Percentiles rank a stretch among this genome's conserved stretches.
Evolutionary conservation across 2,797 vertebrate genomes (phyloP).

Genomic region (Melopsittacus undulatus): DNA sequence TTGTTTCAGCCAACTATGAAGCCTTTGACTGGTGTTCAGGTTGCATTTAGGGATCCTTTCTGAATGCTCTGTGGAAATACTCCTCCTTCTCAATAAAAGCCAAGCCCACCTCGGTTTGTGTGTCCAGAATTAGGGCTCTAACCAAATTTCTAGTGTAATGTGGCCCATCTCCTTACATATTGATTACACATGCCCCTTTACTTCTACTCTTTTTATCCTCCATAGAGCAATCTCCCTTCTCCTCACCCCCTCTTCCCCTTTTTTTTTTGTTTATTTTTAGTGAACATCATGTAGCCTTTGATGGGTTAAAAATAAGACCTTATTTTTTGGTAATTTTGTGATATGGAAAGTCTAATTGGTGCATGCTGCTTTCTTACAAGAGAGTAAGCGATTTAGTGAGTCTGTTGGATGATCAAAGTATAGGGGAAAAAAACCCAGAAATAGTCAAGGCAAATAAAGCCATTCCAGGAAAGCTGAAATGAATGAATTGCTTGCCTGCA

Average conservation of each 20-base stretch:
- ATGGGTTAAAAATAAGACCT: background rate
- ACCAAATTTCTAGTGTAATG: background rate
- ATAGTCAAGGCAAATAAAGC: background rate
- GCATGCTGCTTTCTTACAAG: background rate
- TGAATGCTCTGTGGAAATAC: background rate
- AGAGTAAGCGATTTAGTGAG: background rate
- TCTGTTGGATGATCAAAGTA: constrained; percentile 11
- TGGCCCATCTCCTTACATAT: background rate
- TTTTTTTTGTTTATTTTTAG: background rate
- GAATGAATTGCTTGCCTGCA: background rate
- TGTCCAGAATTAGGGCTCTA: background rate
- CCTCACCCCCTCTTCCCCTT: accelerated
- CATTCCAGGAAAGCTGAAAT: background rate
- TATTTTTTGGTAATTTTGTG: background rate
- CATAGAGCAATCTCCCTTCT: background rate
- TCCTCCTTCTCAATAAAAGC: background rate
- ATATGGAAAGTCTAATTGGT: background rate
- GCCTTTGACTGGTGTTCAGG: background rate
- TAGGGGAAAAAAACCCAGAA: background rate
- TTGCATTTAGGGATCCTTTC: background rate
- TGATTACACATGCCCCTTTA: background rate
- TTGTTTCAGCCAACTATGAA: background rate
- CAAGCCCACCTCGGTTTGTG: background rate
- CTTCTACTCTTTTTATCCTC: background rate
- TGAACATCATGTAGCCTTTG: background rate